Evolutionary conservation across 2,113 vertebrate genomes (phyloP).

Genomic region (Corythoichthys intestinalis): DNA sequence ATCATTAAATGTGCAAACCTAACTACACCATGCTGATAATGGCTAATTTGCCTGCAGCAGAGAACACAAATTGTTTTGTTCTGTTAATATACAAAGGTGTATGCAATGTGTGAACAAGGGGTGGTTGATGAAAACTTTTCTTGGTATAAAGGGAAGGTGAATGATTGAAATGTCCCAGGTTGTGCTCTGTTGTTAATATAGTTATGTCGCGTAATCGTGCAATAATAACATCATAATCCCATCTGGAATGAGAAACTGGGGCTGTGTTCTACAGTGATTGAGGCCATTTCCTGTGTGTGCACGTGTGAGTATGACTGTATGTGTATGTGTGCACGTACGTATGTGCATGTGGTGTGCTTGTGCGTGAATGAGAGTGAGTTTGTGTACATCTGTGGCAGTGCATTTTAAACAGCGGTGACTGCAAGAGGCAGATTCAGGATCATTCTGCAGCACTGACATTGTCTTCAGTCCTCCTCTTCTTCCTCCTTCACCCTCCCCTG

Average conservation of each 20-base stretch:
- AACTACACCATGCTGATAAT: conserved; percentile 27
- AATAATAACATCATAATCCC: conserved; percentile 72
- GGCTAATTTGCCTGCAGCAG: conserved; percentile 35
- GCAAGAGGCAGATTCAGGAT: conserved; percentile 67
- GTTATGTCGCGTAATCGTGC: conserved; percentile 63
- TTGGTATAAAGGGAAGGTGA: conserved; percentile 55
- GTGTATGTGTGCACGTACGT: conserved; percentile 23
- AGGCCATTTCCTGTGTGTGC: conserved; percentile 68
- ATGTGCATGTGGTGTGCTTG: conserved; percentile 18
- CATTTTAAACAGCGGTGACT: conserved; percentile 63
- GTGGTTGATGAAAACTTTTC: conserved; percentile 53
- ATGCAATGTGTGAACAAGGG: conserved; percentile 34
- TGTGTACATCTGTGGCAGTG: conserved; percentile 46
- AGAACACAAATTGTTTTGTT: conserved; percentile 36
- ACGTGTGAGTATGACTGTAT: conserved; percentile 32
- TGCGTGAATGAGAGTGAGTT: conserved; percentile 15
- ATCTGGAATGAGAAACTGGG: conserved; percentile 67
- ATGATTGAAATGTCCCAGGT: conserved; percentile 67
- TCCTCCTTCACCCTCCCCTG: conserved; percentile 48
- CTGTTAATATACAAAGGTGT: conserved; percentile 46
- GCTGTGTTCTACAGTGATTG: conserved; percentile 61
- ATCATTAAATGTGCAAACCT: conserved; percentile 21
- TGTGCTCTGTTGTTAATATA: conserved; percentile 64
- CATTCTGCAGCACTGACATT: conserved; percentile 70
- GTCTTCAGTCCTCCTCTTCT: conserved; percentile 63